phyloP scores from a whole-genome alignment of 2,797 vertebrate species.

The Lycodopsis pacificus region DNA sequence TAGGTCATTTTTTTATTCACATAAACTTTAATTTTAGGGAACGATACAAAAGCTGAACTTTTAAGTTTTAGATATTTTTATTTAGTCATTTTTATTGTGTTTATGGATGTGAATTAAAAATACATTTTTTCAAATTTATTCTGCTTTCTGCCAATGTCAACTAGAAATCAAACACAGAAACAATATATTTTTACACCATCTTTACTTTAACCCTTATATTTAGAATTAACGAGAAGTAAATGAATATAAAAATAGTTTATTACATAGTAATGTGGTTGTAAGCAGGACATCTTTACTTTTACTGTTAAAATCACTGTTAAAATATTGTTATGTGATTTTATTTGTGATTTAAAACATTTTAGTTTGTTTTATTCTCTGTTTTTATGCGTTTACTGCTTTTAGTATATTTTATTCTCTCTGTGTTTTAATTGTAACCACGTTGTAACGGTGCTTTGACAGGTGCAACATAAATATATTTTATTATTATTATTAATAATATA shows the following conservation, averaged over 20 bases:
- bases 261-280: too few relatives aligned
- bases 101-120: background rate
- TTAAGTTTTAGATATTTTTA: background rate
- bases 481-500: background rate
- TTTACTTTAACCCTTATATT: background rate
- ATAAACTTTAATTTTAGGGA: background rate
- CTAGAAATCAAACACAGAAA: background rate
- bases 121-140: background rate
- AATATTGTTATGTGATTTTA: background rate
- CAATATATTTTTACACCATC: background rate
- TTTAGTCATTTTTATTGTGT: background rate
- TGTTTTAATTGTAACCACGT: background rate
- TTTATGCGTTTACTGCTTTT: background rate
- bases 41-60: background rate
- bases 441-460: background rate
- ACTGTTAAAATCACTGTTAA: background rate
- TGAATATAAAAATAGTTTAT: background rate
- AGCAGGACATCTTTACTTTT: background rate
- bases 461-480: background rate
- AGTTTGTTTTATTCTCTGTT: background rate
- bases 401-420: background rate
- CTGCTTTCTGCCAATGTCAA: background rate
- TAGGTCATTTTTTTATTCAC: background rate
- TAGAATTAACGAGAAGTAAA: background rate
- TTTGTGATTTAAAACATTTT: background rate